Base-by-base conservation (phyloP, 2,113 vertebrate species). In the Siniperca chuatsi region DNA sequence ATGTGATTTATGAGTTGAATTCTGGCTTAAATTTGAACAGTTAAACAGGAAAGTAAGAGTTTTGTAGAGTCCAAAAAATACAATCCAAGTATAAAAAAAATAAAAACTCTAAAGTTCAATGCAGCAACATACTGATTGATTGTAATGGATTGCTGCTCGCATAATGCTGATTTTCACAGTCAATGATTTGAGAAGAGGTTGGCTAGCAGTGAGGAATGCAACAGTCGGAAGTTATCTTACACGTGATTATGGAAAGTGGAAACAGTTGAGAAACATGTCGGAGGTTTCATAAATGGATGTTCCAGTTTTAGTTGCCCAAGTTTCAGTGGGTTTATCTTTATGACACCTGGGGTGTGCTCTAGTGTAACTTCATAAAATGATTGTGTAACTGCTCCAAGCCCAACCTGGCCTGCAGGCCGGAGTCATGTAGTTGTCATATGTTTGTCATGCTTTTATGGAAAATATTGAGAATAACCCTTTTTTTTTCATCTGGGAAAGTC, bases 321-420 rank as follows among this genome's bases (percentile, higher is more conserved):
- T 90, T 91, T 86, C 85, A 40, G 66, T 21, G 78, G 72, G 86
- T 92, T 95, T 96, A 95, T 95, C 94, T 96, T 96, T 96, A 96
- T 81, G 88, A 84, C 92, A 74, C 18, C 66, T 18, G 29, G 92
- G 93, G 89, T 42, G 92, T 93, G 91, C 77, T 82, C 55, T 1
- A 35, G 55, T 83, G 54, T 20, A 73, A 75, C 84, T 92, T 93
- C 87, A 95, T 93, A 93, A 94, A 93, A 89, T 4, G 6, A 61
- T 95, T 95, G 92, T 81, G 93, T 87, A 95, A 95, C 86, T 71
- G n/a, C 82, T 71, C 7, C 64, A 54, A 82, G 64, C 23, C 37
- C 68, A 33, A 20, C 40, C 29, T 25, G 64, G 58, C 57, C 83
- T 52, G 50, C 78, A 82, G 82, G 68, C 79, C 72, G 21, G 71